Evolutionary conservation across 2,888 invertebrate species (phyloP).

Genomic region (Leistus spinibarbis): DNA sequence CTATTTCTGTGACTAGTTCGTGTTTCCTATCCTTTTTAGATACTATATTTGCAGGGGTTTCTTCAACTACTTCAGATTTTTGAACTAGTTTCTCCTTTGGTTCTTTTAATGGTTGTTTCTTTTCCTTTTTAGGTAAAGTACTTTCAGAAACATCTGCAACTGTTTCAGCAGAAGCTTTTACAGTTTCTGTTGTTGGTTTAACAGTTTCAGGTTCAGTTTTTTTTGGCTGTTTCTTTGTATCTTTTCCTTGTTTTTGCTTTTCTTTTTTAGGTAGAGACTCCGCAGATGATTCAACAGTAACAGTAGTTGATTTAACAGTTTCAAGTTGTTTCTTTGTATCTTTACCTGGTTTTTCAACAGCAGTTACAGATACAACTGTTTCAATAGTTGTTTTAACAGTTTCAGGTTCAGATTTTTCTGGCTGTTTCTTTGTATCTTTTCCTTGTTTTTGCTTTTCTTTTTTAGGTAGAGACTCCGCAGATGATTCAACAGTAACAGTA

Average conservation of each 20-base stretch:
- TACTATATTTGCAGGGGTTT: not conserved
- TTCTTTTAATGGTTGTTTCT: not conserved
- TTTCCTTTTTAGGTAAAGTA: not conserved
- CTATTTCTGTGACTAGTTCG: not conserved
- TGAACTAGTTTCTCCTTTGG: not conserved
- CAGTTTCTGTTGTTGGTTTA: not conserved
- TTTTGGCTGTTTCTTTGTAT: constrained; percentile 23
- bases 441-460: no score
- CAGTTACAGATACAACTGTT: not conserved
- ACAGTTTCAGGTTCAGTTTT: not conserved
- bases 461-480: no score
- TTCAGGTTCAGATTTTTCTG: no score
- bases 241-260: constrained; percentile 12
- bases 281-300: no score
- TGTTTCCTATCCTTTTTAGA: not conserved
- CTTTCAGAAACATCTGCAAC: not conserved
- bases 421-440: no score
- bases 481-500: no score
- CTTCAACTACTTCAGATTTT: constrained; percentile 4
- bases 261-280: not conserved
- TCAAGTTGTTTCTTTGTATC: no score
- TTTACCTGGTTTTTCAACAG: no score
- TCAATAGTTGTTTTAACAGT: no score
- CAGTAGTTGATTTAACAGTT: no score
- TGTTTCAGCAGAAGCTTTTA: constrained; percentile 1